These are phyloP conservation scores for Microctenopoma stevenorrisi DNA, from an alignment of 2,797 vertebrate genomes.

Conservation along the genomic window DNA sequence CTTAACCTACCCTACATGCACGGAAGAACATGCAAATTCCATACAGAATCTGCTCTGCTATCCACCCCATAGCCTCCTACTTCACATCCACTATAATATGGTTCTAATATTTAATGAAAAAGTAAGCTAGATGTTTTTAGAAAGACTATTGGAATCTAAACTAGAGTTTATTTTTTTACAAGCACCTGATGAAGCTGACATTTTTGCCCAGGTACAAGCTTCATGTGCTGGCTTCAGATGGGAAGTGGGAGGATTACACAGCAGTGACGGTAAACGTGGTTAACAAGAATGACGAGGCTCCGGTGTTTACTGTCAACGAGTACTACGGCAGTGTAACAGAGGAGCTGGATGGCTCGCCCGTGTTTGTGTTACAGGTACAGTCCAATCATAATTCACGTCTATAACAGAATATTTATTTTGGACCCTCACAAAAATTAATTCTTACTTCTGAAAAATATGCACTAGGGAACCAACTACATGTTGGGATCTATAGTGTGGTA, in stretches of 20 bases:
- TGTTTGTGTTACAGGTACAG: slow-evolving; percentile 90
- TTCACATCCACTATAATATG: no score
- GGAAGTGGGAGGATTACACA: slow-evolving; percentile 92
- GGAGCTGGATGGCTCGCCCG: slow-evolving; percentile 87
- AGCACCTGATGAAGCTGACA: background rate
- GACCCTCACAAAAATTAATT: no score
- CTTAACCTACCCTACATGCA: no score
- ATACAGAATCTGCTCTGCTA: no score
- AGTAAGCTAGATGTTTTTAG: no score
- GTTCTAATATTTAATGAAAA: no score
- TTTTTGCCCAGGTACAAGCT: slow-evolving; percentile 82
- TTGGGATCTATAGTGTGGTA: no score
- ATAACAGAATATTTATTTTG: no score
- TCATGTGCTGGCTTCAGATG: slow-evolving; percentile 89
- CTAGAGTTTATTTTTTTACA: background rate
- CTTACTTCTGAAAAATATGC: no score
- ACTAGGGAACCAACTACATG: no score
- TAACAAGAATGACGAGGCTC: slow-evolving; percentile 93
- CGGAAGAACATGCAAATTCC: no score
- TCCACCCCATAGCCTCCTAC: no score
- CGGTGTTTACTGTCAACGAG: slow-evolving; percentile 89
- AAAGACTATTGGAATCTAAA: background rate
- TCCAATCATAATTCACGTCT: background rate
- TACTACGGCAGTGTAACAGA: slow-evolving; percentile 92
- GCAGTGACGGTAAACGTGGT: slow-evolving; percentile 84